phyloP scores from a whole-genome alignment of 2,113 vertebrate species.

The Zosterops pallidus region DNA sequence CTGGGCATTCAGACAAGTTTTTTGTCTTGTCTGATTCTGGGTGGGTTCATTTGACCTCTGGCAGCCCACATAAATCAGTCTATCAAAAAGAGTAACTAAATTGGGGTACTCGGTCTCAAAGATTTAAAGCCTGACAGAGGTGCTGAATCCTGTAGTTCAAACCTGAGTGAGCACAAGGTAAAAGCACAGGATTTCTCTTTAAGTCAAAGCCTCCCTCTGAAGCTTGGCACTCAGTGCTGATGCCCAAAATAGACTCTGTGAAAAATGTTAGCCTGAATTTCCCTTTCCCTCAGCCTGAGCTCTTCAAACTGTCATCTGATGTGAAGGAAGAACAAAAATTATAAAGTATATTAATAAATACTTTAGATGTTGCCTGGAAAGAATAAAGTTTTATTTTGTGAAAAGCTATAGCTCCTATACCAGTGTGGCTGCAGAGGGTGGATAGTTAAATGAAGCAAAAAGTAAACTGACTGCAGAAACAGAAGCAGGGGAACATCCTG shows the following conservation, averaged over 20 bases:
- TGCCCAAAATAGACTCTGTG: constrained; percentile 42
- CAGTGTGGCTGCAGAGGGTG: neutral
- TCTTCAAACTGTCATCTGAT: constrained; percentile 35
- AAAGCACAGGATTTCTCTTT: neutral
- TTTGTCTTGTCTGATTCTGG: neutral
- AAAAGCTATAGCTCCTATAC: neutral
- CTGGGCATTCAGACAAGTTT: neutral
- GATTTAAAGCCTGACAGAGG: neutral
- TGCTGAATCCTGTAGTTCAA: neutral
- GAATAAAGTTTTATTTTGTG: neutral
- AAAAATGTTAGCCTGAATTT: constrained; percentile 53
- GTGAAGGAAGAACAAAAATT: constrained; percentile 5
- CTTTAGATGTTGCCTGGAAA: neutral
- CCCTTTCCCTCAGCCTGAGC: constrained; percentile 8
- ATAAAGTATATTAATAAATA: neutral
- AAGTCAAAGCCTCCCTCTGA: constrained; percentile 33
- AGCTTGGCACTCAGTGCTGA: constrained; percentile 24
- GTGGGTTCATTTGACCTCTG: neutral
- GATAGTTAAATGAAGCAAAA: neutral
- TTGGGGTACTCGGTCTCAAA: neutral
- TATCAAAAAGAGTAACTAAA: neutral
- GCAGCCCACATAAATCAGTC: neutral
- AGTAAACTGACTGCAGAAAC: neutral
- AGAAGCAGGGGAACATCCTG: neutral
- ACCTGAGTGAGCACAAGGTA: neutral